Conservation (phyloP, 2,888 invertebrate species). For the Caenorhabditis afra region DNA sequence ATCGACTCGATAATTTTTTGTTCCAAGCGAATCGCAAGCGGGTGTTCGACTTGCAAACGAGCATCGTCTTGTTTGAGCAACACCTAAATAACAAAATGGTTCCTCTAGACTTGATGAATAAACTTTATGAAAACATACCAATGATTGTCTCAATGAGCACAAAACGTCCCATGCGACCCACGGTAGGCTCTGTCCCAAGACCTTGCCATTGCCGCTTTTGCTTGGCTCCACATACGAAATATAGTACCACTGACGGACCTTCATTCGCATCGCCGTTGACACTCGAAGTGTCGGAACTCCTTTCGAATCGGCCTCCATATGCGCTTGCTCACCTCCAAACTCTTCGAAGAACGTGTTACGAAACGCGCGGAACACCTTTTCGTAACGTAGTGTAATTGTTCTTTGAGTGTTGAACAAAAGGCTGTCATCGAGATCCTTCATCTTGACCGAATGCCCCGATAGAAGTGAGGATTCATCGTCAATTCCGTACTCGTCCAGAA, state of each 20-base stretch:
- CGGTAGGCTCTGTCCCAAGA: constrained; percentile 52
- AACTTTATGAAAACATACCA: no score
- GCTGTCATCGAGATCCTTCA: constrained; percentile 72
- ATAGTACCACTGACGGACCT: constrained; percentile 60
- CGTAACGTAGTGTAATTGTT: constrained; percentile 71
- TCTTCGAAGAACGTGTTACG: constrained; percentile 68
- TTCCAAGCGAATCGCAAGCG: no score
- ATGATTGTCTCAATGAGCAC: constrained; percentile 46
- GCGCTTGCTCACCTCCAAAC: constrained; percentile 64
- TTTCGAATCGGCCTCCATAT: constrained; percentile 9
- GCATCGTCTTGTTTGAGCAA: no score
- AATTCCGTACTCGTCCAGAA: constrained; percentile 75
- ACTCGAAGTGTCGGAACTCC: constrained; percentile 36
- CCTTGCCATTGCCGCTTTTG: background rate
- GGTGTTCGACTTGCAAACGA: no score
- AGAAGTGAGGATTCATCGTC: constrained; percentile 70
- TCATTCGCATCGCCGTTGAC: constrained; percentile 31
- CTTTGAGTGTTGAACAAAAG: constrained; percentile 76
- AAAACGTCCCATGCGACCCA: constrained; percentile 74
- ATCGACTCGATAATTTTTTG: no score
- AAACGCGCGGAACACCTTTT: constrained; percentile 62
- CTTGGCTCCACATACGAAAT: constrained; percentile 54
- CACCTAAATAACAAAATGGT: no score
- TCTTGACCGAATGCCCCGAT: constrained; percentile 58
- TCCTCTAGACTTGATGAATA: no score